Base-by-base conservation (phyloP, 1,140 invertebrate species). In the Temnothorax nylanderi region DNA sequence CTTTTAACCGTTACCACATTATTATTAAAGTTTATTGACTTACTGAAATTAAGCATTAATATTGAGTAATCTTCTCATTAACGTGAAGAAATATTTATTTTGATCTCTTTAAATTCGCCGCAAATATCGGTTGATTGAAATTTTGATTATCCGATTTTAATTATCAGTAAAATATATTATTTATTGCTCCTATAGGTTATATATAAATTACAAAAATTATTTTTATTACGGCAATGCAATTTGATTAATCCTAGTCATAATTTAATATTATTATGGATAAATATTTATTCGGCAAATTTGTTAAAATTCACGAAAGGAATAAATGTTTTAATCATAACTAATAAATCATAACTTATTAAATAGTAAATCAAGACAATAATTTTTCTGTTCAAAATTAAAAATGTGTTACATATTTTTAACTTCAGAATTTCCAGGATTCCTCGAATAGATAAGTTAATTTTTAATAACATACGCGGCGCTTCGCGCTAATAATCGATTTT, bases 141-240 rank as follows among this genome's bases (percentile, higher is more conserved):
- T 37, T 26, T 26, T 26, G 1, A 26, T 26, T 26, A n/a, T n/a
- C 6, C 18, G 5, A 49, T 56, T 56, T 37, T 13, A 69, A 41
- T 80, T 80, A 41, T 67, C 18, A 26, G 21, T n/a, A 13, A 26
- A n/a, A 44, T 60, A 47, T 72, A 82, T 82, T 58, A 58, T 47
- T 37, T 16, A 26, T 51, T 44, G 10, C 37, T 47, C 6, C 4
- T 26, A 26, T 26, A 26, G 1, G 26, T 26, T 26, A 26, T 26
- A 26, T 18, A 54, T 18, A 54, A 54, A 41, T 64, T 3, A 11
- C 21, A 11, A 77, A n/a, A 58, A 11, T 2, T n/a, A 44, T n/a
- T 74, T 47, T 44, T 34, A 44, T 26, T 51, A 16, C 18, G 3
- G 7, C 13, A 41, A 41, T 75, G n/a, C n/a, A 26, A 3, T 37